Evolutionary conservation across 2,888 invertebrate genomes (phyloP), one percentile per base, ranked within the genome.

Genomic region (Tenthredo notha): DNA sequence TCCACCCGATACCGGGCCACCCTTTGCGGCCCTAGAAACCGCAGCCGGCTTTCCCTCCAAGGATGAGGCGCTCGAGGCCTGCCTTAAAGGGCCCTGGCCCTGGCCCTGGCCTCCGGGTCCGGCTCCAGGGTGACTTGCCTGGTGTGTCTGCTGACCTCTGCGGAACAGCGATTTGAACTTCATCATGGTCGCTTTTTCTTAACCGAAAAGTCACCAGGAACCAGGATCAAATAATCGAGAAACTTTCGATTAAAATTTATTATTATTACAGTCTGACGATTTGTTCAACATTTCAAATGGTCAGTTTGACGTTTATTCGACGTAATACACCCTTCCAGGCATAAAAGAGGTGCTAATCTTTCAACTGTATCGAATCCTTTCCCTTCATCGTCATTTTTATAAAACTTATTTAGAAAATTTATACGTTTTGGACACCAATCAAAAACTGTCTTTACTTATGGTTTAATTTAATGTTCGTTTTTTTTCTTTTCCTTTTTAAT

Each of bases 101-200:
- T 95, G 58, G 80, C 80, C 77, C 50, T 43, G 40, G 50, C 50
- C 80, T 43, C 80, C 80, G 65, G 80, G 37, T 61, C 83, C 83
- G 10, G 83, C 88, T 90, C 88, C 86, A 58, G 82, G 74, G 58
- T 84, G 82, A 72, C 61, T 47, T 40, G 85, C 75, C 88, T 88
- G 90, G 87, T 93, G 93, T 87, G 91, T 92, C 87, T 90, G 93
- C 93, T 96, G 97, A 92, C 97, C 97, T 96, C 97, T 97, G 95
- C 97, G 97, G 95, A 98, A 98, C 94, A 98, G 96, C 92, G 97
- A 97, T 96, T 97, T 97, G 94, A 98, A 96, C 95, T 97, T 98
- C 96, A 97, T 97, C 97, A 97, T 97, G 94, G 95, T 96, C 94
- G 92, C 91, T 91, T 70, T 65, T 83, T 37, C 29, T 65, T 7